Evolutionary conservation across 1,140 invertebrate species (phyloP).

Genomic region (Lamellibrachia luymesi): DNA sequence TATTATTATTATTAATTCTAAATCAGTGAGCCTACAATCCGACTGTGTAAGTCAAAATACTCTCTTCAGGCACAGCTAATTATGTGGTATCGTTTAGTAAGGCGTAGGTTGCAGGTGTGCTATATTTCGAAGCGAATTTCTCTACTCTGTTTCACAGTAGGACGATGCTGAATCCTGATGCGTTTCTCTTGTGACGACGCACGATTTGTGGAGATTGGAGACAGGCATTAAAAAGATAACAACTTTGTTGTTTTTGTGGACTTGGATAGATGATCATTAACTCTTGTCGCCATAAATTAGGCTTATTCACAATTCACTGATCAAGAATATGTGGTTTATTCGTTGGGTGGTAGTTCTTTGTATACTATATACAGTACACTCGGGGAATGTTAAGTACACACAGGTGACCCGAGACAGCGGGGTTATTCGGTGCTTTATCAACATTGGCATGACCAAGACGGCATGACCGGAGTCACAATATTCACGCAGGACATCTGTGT

Average conservation of each 20-base stretch:
- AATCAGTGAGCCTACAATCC: too few species aligned
- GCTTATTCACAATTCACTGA: not conserved
- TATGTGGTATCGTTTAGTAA: not conserved
- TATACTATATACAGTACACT: not conserved
- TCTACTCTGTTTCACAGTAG: not conserved
- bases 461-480: not conserved
- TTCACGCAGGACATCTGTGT: not conserved
- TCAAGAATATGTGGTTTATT: not conserved
- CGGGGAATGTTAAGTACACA: not conserved
- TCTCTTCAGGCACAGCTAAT: too few species aligned
- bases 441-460: not conserved
- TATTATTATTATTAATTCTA: too few species aligned
- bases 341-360: not conserved
- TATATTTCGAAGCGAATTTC: not conserved
- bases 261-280: too few species aligned
- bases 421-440: not conserved
- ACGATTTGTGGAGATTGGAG: too few species aligned
- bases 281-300: too few species aligned
- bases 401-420: not conserved
- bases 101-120: not conserved
- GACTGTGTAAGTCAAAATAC: too few species aligned
- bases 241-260: too few species aligned
- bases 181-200: not conserved
- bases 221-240: too few species aligned
- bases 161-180: not conserved